Evolutionary conservation across 2,797 vertebrate species (phyloP).

Genomic region (Anableps anableps): DNA sequence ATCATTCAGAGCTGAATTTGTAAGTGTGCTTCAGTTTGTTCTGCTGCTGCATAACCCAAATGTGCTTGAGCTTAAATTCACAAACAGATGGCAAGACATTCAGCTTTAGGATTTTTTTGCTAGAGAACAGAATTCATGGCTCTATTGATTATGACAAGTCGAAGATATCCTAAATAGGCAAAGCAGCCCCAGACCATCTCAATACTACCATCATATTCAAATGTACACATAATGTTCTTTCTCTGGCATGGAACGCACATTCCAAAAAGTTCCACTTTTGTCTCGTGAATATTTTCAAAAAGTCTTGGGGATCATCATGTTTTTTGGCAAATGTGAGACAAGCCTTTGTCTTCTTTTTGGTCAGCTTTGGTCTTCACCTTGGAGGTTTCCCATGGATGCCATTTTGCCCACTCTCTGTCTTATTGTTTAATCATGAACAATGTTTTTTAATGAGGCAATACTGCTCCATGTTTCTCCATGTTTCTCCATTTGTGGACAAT

Average conservation of each 20-base stretch:
- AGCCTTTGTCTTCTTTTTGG: neutral
- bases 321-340: neutral
- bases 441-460: too few species aligned
- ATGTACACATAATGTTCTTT: neutral
- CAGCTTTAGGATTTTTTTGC: neutral
- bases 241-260: neutral
- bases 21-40: neutral
- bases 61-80: neutral
- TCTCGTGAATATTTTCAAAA: too few species aligned
- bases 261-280: neutral
- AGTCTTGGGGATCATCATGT: neutral
- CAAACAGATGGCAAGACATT: neutral
- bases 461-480: too few species aligned
- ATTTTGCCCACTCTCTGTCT: neutral
- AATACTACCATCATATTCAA: neutral
- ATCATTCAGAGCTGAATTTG: neutral
- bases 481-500: too few species aligned
- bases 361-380: neutral
- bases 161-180: neutral
- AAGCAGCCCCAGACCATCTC: neutral
- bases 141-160: neutral
- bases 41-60: neutral
- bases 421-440: neutral
- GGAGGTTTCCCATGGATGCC: neutral
- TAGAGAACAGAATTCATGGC: neutral